Conservation (phyloP, 1,140 invertebrate genomes). For the Thalassaphorura encarpata region DNA sequence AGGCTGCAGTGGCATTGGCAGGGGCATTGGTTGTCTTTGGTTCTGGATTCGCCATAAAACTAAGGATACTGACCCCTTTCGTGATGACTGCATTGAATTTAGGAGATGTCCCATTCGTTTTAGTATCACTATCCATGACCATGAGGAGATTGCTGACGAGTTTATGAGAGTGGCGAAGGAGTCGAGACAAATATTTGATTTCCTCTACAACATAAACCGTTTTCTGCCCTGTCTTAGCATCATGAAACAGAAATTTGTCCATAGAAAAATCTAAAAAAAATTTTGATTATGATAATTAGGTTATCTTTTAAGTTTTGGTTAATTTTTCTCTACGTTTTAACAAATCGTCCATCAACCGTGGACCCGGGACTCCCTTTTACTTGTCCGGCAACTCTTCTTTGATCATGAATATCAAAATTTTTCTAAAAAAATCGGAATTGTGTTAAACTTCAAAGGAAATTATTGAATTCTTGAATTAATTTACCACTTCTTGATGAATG, state of each 20-base stretch:
- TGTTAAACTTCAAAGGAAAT: neutral
- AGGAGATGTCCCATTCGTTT: neutral
- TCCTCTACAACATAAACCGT: slow-evolving; percentile 23
- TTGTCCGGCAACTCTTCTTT: slow-evolving; percentile 8
- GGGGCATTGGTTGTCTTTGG: neutral
- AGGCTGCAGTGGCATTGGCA: neutral
- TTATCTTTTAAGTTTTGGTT: neutral
- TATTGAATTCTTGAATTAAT: neutral
- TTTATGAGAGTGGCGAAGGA: slow-evolving; percentile 8
- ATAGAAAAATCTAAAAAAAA: slow-evolving; percentile 13
- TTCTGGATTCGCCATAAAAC: slow-evolving; percentile 6
- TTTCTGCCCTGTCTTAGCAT: neutral
- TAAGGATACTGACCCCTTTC: slow-evolving; percentile 5
- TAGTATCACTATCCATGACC: slow-evolving; percentile 6
- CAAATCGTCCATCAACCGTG: slow-evolving; percentile 6
- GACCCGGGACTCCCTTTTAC: neutral
- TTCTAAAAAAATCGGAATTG: neutral
- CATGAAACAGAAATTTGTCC: slow-evolving; percentile 18
- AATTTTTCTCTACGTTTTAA: slow-evolving; percentile 9
- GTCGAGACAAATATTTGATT: slow-evolving; percentile 10
- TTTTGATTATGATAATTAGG: neutral
- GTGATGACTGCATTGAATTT: slow-evolving; percentile 26
- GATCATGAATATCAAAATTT: slow-evolving; percentile 1
- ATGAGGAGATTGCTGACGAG: slow-evolving; percentile 7
- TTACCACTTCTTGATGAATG: too few species aligned